A percentile compares a stretch with the other conserved stretches of the same genome.
Evolutionary conservation across 2,797 vertebrate species (phyloP).

Genomic region (Phoeniculus purpureus): DNA sequence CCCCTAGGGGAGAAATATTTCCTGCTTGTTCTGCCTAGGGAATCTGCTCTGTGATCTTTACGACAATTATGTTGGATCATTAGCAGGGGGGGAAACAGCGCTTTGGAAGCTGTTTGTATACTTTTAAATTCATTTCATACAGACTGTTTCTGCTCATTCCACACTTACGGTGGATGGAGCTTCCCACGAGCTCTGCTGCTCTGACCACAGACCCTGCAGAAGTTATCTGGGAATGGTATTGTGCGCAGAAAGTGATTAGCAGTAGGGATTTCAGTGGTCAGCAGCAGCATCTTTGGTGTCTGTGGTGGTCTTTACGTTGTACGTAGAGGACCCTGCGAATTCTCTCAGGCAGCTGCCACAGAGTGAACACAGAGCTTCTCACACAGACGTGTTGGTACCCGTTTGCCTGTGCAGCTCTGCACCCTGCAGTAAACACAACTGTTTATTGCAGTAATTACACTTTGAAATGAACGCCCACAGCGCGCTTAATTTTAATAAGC

Average conservation of each 20-base stretch:
- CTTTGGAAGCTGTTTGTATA: conserved; percentile 17
- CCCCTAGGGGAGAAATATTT: conserved; percentile 53
- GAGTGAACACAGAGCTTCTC: conserved; percentile 48
- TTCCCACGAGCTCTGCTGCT: background rate
- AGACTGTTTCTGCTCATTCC: background rate
- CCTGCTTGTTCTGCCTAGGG: conserved; percentile 45
- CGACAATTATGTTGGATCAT: background rate
- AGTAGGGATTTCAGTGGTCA: background rate
- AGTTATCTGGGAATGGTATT: background rate
- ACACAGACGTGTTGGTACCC: conserved; percentile 60
- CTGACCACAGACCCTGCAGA: background rate
- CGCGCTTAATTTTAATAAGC: conserved; percentile 66
- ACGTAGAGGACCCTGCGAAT: conserved; percentile 45
- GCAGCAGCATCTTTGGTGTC: background rate
- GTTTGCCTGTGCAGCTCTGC: conserved; percentile 46
- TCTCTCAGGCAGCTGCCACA: conserved; percentile 37
- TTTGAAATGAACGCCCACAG: conserved; percentile 72
- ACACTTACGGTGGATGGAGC: background rate
- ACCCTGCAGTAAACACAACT: conserved; percentile 69
- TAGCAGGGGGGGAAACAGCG: conserved; percentile 3
- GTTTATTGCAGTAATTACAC: conserved; percentile 75
- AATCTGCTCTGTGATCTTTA: conserved; percentile 54
- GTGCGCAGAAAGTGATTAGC: background rate
- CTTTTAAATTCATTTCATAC: conserved; percentile 27
- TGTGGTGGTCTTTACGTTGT: background rate